phyloP scores from a whole-genome alignment of 2,888 invertebrate genomes.

The Drosophila atroscutellata region DNA sequence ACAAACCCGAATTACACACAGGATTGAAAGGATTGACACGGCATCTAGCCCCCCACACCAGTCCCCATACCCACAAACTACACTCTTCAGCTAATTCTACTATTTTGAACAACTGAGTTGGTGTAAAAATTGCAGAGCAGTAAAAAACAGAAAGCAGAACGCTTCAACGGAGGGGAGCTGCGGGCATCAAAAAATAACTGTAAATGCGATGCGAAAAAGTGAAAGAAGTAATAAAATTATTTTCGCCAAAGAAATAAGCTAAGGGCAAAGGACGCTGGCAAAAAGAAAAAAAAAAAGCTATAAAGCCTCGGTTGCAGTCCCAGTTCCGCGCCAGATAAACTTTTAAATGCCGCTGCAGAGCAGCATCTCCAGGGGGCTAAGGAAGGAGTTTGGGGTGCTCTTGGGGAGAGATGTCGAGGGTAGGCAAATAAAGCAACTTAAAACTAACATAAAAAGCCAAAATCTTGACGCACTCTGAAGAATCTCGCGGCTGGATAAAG shows the following conservation, averaged over 20 bases:
- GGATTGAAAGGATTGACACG: constrained; percentile 2
- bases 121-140: constrained; percentile 33
- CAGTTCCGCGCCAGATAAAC: constrained; percentile 67
- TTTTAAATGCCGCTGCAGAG: constrained; percentile 72
- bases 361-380: constrained; percentile 10
- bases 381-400: not conserved
- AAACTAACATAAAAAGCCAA: constrained; percentile 74
- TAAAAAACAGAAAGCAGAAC: constrained; percentile 1
- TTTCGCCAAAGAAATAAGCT: constrained; percentile 65
- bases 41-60: too few relatives aligned
- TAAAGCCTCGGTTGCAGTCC: constrained; percentile 49
- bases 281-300: constrained; percentile 23
- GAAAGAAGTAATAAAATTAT: constrained; percentile 81
- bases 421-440: constrained; percentile 46
- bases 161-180: not conserved
- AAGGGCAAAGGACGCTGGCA: constrained; percentile 40
- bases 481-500: constrained; percentile 54
- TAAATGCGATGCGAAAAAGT: constrained; percentile 38
- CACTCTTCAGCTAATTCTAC: constrained; percentile 3
- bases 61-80: not conserved
- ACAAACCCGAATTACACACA: constrained; percentile 33
- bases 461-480: constrained; percentile 59
- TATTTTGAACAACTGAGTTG: constrained; percentile 32
- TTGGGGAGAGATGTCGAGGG: constrained; percentile 2
- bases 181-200: constrained; percentile 23